Conservation (phyloP, 1,140 invertebrate genomes). For the Agrypnia vestita region DNA sequence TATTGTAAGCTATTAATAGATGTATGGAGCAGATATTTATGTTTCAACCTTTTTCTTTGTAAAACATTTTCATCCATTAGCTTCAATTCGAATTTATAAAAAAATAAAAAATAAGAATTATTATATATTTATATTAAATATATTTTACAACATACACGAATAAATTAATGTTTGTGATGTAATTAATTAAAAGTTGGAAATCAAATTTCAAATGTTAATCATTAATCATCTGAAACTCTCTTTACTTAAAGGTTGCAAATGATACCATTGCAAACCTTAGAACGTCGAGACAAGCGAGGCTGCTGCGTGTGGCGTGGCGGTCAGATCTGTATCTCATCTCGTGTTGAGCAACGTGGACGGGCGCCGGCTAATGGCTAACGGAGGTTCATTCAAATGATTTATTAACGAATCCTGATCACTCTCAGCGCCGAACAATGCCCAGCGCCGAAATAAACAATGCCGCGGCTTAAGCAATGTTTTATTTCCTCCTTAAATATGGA, state of each 20-base stretch:
- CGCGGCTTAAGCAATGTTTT: slow-evolving; percentile 25
- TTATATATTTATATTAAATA: no score
- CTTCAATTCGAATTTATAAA: no score
- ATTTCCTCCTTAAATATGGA: slow-evolving; percentile 36
- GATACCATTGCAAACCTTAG: not conserved
- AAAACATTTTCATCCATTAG: no score
- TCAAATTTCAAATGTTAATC: no score
- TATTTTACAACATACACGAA: no score
- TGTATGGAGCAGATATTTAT: no score
- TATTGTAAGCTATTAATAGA: no score
- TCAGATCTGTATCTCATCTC: slow-evolving; percentile 21
- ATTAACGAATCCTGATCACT: slow-evolving; percentile 35
- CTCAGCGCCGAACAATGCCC: slow-evolving; percentile 23
- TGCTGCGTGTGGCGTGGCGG: slow-evolving; percentile 9
- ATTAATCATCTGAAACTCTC: not conserved
- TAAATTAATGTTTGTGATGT: no score
- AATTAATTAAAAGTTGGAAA: no score
- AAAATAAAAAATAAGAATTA: no score
- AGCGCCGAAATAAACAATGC: slow-evolving; percentile 33
- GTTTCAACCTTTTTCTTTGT: no score
- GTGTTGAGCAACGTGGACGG: slow-evolving; percentile 8
- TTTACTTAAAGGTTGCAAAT: not conserved
- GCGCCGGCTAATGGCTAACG: slow-evolving; percentile 6
- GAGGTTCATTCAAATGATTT: slow-evolving; percentile 31
- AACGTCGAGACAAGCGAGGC: slow-evolving; percentile 14